Conservation (phyloP, 2,113 vertebrate species). For the Tachycineta bicolor region DNA sequence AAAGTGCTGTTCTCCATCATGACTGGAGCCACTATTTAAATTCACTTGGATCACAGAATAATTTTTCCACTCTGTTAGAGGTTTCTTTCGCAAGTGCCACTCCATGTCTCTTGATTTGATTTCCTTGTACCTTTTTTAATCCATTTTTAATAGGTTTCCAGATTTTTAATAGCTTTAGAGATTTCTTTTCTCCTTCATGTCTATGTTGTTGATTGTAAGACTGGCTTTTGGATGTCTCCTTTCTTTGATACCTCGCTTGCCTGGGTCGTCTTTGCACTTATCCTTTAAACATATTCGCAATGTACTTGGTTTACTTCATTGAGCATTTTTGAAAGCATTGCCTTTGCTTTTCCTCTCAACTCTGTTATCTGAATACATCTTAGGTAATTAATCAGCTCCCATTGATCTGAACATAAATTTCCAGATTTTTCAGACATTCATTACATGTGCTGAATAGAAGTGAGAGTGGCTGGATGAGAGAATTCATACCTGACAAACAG, state of each 20-base stretch:
- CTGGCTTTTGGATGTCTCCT: conserved; percentile 68
- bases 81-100: conserved; percentile 57
- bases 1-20: not conserved
- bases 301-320: conserved; percentile 70
- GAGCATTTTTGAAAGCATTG: conserved; percentile 70
- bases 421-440: conserved; percentile 73
- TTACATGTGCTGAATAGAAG: conserved; percentile 71
- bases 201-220: conserved; percentile 73
- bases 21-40: conserved; percentile 18
- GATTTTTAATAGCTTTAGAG: conserved; percentile 72
- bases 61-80: conserved; percentile 59
- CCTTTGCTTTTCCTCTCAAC: conserved; percentile 69
- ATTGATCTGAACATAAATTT: conserved; percentile 75
- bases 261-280: conserved; percentile 65
- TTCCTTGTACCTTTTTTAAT: conserved; percentile 72
- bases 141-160: conserved; percentile 70
- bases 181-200: conserved; percentile 70
- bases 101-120: conserved; percentile 73
- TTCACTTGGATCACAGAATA: conserved; percentile 46
- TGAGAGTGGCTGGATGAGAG: conserved; percentile 63
- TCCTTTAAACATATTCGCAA: conserved; percentile 59
- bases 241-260: conserved; percentile 67
- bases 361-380: conserved; percentile 76
- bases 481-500: conserved; percentile 73
- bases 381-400: conserved; percentile 76